Evolutionary conservation across 2,113 vertebrate species (phyloP).

Genomic region (Echinops telfairi): DNA sequence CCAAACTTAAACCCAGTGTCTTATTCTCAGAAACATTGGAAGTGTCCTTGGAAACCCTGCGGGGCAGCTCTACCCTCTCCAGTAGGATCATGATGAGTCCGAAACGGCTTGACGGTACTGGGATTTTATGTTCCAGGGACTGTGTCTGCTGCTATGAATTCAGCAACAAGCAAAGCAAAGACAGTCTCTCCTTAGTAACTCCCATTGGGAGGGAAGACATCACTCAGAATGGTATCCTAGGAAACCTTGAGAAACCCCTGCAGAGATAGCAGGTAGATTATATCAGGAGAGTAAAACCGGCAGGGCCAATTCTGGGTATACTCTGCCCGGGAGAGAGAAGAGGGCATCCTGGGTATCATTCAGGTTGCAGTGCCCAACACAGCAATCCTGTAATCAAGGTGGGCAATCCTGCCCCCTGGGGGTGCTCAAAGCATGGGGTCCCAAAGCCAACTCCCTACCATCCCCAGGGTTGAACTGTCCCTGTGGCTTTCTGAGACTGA

Average conservation of each 20-base stretch:
- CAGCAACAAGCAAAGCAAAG: neutral
- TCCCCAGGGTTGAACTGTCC: no score
- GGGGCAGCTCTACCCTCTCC: neutral
- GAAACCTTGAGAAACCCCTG: conserved; percentile 16
- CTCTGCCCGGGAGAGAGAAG: neutral
- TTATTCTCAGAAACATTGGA: no score
- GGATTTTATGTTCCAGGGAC: neutral
- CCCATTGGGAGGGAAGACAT: neutral
- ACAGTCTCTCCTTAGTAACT: neutral
- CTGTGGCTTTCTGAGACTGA: no score
- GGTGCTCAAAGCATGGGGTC: no score
- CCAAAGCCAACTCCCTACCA: no score
- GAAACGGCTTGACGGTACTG: neutral
- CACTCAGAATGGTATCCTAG: neutral
- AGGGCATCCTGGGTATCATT: neutral
- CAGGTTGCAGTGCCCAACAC: neutral
- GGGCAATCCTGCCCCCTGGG: no score
- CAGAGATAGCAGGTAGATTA: neutral
- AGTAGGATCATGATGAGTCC: neutral
- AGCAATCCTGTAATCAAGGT: neutral
- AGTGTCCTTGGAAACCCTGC: neutral
- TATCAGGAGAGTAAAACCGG: neutral
- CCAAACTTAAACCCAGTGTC: no score
- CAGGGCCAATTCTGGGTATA: neutral
- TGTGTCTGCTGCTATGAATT: neutral